phyloP scores from a whole-genome alignment of 2,888 invertebrate species.

The Acleris sparsana region DNA sequence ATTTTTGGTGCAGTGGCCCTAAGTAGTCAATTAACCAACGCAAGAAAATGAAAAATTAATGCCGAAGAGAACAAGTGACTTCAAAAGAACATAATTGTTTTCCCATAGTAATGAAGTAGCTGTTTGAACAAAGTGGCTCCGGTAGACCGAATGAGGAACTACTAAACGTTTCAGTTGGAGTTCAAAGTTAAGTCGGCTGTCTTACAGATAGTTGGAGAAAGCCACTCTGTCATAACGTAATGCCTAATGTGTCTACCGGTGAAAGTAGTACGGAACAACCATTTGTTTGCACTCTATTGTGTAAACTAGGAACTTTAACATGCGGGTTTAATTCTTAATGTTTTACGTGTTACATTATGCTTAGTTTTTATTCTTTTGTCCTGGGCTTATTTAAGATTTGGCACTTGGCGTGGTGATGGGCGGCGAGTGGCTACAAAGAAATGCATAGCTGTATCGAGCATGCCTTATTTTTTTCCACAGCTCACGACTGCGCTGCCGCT shows the following conservation, averaged over 20 bases:
- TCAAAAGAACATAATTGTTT: neutral
- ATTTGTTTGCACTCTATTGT: conserved; percentile 2
- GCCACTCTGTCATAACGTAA: conserved; percentile 8
- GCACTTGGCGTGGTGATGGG: neutral
- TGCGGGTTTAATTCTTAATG: conserved; percentile 8
- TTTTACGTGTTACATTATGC: neutral
- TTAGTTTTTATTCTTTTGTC: neutral
- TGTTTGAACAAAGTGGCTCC: conserved; percentile 13
- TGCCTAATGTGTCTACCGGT: conserved; percentile 7
- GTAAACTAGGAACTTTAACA: conserved; percentile 5
- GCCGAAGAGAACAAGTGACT: too few species aligned
- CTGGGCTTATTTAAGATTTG: neutral
- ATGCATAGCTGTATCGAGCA: neutral
- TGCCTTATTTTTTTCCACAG: too few species aligned
- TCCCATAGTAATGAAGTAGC: neutral
- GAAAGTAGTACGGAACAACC: conserved; percentile 12
- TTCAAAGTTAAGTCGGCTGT: conserved; percentile 11
- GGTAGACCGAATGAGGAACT: conserved; percentile 3
- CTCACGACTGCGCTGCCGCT: too few species aligned
- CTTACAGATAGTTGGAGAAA: conserved; percentile 11
- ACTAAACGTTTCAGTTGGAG: conserved; percentile 1
- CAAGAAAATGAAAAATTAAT: too few species aligned
- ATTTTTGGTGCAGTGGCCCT: too few species aligned
- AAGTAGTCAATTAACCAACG: too few species aligned
- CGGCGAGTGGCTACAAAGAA: neutral